phyloP scores from a whole-genome alignment of 1,140 invertebrate species.

The Scaptodrosophila lebanonensis region DNA sequence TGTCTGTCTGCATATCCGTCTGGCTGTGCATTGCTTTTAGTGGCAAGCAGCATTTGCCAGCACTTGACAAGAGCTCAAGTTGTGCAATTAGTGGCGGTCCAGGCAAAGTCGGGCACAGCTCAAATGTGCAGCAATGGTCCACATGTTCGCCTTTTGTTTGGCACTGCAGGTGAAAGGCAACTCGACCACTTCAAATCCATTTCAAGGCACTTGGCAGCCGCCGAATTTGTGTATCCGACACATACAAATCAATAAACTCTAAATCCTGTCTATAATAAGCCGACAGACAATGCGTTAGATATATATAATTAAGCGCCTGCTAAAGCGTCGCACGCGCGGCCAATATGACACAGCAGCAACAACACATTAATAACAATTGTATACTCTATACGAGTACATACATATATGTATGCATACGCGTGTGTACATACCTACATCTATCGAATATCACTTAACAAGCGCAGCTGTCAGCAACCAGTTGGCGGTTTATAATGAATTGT shows the following conservation, averaged over 20 bases:
- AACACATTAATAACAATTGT: conserved; percentile 9
- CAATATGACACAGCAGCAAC: too few species aligned
- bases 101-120: not conserved
- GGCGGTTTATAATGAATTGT: conserved; percentile 67
- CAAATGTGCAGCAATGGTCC: conserved; percentile 8
- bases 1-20: too few species aligned
- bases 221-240: conserved; percentile 39
- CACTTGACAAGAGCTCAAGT: conserved; percentile 53
- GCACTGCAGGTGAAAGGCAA: conserved; percentile 54
- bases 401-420: not conserved
- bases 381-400: conserved; percentile 7
- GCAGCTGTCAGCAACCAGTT: conserved; percentile 65
- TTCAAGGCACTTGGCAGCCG: conserved; percentile 30
- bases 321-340: too few species aligned
- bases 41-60: too few species aligned
- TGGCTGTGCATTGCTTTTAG: too few species aligned
- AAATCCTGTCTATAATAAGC: too few species aligned
- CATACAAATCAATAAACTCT: conserved; percentile 15
- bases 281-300: too few species aligned
- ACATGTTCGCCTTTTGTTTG: too few species aligned
- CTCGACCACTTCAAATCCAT: conserved; percentile 18
- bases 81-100: conserved; percentile 58
- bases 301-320: too few species aligned
- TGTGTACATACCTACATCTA: conserved; percentile 34
- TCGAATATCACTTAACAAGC: conserved; percentile 73